Evolutionary conservation across 2,888 invertebrate genomes (phyloP), one percentile per base, ranked within the genome.

Genomic region (Epirrhoe alternata): DNA sequence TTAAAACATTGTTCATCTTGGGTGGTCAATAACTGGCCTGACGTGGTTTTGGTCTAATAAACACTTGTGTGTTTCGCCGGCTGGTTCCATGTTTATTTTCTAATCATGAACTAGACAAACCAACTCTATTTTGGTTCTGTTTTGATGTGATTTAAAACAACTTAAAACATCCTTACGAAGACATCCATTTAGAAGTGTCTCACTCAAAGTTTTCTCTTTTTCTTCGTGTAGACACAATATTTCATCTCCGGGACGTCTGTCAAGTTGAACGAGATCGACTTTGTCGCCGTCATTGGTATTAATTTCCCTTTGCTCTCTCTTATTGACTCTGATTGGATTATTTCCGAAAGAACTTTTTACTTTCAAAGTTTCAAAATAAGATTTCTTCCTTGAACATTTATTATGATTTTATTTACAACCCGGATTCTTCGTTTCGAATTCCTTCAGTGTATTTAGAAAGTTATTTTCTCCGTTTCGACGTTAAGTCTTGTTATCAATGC

Each of bases 1-100:
- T 81, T 80, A 81, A 86, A 88, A 86, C 89, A 90, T 87, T 91
- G 89, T 90, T 86, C 92, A 80, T 85, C 91, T 87, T 92, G 92
- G 92, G 92, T 92, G 92, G 92, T 78, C 91, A 82, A 80, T 80
- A 84, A 84, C 84, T 75, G 77, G 77, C 79, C 77, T 72, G 72
- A 79, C 80, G 82, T 86, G 84, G 87, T 87, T 79, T 84, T 85
- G 82, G 85, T 86, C 84, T 87, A 86, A 88, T 89, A 89, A 87
- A 89, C 88, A 85, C 82, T 86, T 83, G 84, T 84, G 81, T 86
- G 81, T 83, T 86, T 86, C 79, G 78, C 78, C 83, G 83, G 83
- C 83, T 80, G 81, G 81, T 81, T 79, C 76, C 81, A 81, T 85
- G 85, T 88, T 88, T 88, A 82, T 88, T 89, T 88, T 86, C 74